Evolutionary conservation across 2,113 vertebrate genomes (phyloP), one percentile per base, ranked within the genome.

Genomic region (Chaetodon auriga): DNA sequence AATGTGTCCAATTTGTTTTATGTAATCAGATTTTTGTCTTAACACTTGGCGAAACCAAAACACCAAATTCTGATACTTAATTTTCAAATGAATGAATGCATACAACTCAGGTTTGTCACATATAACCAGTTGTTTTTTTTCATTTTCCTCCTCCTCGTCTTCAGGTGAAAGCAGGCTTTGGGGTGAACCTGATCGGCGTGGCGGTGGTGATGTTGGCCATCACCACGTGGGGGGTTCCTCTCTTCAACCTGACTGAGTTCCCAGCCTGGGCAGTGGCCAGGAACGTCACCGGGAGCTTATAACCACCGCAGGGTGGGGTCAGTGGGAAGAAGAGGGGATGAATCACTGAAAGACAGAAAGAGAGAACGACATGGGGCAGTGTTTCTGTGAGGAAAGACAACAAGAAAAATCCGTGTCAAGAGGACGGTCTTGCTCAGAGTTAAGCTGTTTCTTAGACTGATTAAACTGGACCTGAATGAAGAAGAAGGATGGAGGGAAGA

Each of bases 91-190:
- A 16, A 46, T 13, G 7, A 53, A 64, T 23, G 2, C 13, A n/a
- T 49, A 36, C 19, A 15, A 49, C 18, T 15, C 16, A 5, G 4
- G 5, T 48, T 19, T 61, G 65, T 55, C 35, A 43, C 61, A 14
- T 14, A 10, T 35, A 11, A 14, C 14, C 2, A n/a, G 45, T 21
- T 0, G 10, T 55, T 58, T 38, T 48, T 46, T 48, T 48, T 53
- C 14, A 19, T 43, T 2, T 16, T 46, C 19, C 5, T 72, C 12
- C 7, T 77, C 14, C 16, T 46, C 43, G n/a, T 73, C 36, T 71
- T 38, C 88, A 99, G 98, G 97, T 99, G 81, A 99, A 98, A 94
- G 98, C 98, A 53, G 98, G 98, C 53, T 95, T 99, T 1, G 98
- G 98, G 60, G 97, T 99, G 89, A 99, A 99, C 81, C 91, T 99